Evolutionary conservation across 2,888 invertebrate genomes (phyloP).

Genomic region (Lutraria lutraria): DNA sequence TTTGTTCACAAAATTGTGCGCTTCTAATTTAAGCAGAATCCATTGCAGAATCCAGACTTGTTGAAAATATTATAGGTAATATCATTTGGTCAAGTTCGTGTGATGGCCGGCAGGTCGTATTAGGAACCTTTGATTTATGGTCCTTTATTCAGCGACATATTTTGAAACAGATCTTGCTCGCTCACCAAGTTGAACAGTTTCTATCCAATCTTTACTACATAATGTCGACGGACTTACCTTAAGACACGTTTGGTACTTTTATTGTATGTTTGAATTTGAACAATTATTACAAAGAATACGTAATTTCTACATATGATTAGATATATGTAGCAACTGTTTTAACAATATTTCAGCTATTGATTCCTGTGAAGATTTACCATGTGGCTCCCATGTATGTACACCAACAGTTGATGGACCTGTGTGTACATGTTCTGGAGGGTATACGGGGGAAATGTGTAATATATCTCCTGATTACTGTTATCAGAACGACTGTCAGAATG

Average conservation of each 20-base stretch:
- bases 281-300: neutral
- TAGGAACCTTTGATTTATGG: too few relatives aligned
- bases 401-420: neutral
- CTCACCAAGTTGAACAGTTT: neutral
- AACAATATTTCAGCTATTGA: neutral
- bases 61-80: neutral
- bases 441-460: neutral
- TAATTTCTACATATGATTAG: neutral
- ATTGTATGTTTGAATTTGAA: neutral
- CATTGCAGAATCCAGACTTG: too few relatives aligned
- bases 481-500: slow-evolving; percentile 24
- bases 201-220: neutral
- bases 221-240: neutral
- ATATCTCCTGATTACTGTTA: slow-evolving; percentile 22
- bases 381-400: slow-evolving; percentile 26
- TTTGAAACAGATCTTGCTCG: neutral
- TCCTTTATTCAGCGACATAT: too few relatives aligned
- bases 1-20: neutral
- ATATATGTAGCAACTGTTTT: neutral
- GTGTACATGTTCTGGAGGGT: slow-evolving; percentile 22
- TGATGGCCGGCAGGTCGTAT: too few relatives aligned
- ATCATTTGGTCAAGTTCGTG: neutral
- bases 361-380: slow-evolving; percentile 8
- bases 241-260: neutral
- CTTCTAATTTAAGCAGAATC: too few relatives aligned